Base-by-base conservation (phyloP, 2,797 vertebrate genomes). In the Rhinichthys osculus region DNA sequence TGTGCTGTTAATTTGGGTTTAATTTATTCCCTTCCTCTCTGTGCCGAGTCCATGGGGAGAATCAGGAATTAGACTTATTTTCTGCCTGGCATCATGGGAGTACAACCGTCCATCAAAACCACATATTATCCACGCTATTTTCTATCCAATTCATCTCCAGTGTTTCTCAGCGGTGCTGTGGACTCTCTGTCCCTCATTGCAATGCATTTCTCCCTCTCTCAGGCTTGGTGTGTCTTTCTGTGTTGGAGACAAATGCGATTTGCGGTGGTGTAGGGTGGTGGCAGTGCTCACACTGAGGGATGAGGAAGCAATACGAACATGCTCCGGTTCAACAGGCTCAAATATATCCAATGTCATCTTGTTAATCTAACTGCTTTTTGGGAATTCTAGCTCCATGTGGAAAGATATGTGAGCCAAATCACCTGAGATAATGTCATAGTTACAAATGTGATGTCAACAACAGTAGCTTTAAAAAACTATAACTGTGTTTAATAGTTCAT, bases 251-350 rank as follows among this genome's bases (percentile, higher is more conserved):
- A 85, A 84, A 89, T 64, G 23, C 82, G 90, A 90, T 89, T 90
- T 91, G 82, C 76, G 67, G 78, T 87, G 67, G 79, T 87, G 88
- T 78, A 80, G 85, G 82, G 73, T 57, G 79, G 72, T 57, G 3
- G 70, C 87, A 79, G 14, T 52, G 76, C 86, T 90, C 88, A 90
- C 89, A 88, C 33, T 90, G 88, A 92, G 59, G 80, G 88, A 92
- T 90, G 88, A 90, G 89, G 90, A 92, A 90, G 88, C 88, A 90
- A 90, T 91, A 90, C 84, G 88, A 85, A 78, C 76, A 81, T 87
- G 89, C 74, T 87, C 84, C 84, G 85, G 71, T 83, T 89, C 80
- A 62, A 67, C n/a, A 52, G 77, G 38, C 67, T 80, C 67, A 42
- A 87, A 81, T 86, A 81, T 83, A 83, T 67, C 67, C 73, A 19